Evolutionary conservation across 2,113 vertebrate genomes (phyloP).

Genomic region (Gracilinanus agilis): DNA sequence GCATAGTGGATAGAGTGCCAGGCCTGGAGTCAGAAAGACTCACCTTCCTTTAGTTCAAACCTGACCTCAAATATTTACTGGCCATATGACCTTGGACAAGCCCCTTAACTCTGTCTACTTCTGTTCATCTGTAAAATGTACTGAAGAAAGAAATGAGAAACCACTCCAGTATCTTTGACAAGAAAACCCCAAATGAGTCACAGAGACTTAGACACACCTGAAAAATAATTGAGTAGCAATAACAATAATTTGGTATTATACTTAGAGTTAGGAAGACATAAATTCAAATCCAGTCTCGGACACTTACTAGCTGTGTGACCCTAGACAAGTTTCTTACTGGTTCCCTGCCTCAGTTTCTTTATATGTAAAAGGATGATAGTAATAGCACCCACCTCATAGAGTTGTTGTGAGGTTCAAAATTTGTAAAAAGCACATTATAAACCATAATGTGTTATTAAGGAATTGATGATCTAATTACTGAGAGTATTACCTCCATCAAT

Average conservation of each 20-base stretch:
- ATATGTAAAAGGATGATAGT: background rate
- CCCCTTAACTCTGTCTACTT: background rate
- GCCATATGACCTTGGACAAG: background rate
- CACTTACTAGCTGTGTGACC: background rate
- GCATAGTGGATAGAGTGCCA: background rate
- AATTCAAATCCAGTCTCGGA: background rate
- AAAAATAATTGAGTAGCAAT: background rate
- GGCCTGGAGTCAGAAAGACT: background rate
- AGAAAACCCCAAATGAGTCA: background rate
- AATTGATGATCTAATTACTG: background rate
- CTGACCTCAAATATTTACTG: background rate
- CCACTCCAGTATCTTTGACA: background rate
- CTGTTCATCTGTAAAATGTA: background rate
- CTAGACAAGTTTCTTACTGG: background rate
- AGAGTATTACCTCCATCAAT: too few species aligned
- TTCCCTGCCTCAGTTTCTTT: slow-evolving; percentile 1
- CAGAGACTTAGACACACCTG: background rate
- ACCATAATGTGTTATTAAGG: background rate
- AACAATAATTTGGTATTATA: background rate
- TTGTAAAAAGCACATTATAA: background rate
- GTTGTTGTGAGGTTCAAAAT: slow-evolving; percentile 18
- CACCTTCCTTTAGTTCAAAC: background rate
- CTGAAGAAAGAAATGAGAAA: background rate
- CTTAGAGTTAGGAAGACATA: background rate
- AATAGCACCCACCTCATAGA: background rate